Evolutionary conservation across 2,888 invertebrate species (phyloP).

Genomic region (Melanostoma scalare): DNA sequence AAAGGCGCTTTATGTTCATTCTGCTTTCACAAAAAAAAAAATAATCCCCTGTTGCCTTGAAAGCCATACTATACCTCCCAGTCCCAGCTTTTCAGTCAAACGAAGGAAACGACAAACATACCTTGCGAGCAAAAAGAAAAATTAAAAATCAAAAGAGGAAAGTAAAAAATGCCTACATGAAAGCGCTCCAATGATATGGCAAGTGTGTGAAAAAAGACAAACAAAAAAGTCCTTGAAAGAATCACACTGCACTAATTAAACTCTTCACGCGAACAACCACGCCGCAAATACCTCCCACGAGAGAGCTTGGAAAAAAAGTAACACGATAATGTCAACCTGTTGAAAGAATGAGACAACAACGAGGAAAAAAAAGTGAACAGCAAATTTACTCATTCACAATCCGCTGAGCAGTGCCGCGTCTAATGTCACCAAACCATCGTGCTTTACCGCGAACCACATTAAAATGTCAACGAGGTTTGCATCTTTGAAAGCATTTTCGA

Average conservation of each 20-base stretch:
- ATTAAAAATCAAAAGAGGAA: not conserved
- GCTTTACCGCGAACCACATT: slow-evolving; percentile 20
- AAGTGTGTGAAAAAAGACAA: not conserved
- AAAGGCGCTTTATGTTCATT: slow-evolving; percentile 6
- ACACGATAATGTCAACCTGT: slow-evolving; percentile 40
- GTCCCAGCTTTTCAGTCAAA: slow-evolving; percentile 9
- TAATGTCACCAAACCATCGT: slow-evolving; percentile 31
- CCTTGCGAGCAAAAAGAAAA: not conserved
- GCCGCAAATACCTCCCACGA: slow-evolving; percentile 28
- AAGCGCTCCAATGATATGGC: not conserved
- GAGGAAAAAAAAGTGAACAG: not conserved
- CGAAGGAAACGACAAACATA: not conserved
- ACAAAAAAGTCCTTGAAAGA: slow-evolving; percentile 41
- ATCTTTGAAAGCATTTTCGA: slow-evolving; percentile 2
- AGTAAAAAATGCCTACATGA: not conserved
- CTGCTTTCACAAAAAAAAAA: slow-evolving; percentile 2
- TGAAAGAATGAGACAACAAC: not conserved
- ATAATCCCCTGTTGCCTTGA: slow-evolving; percentile 60
- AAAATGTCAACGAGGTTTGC: slow-evolving; percentile 43
- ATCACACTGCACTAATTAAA: slow-evolving; percentile 49
- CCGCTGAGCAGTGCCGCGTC: slow-evolving; percentile 6
- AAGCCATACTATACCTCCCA: slow-evolving; percentile 12
- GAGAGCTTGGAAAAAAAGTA: not conserved
- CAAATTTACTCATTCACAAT: slow-evolving; percentile 3
- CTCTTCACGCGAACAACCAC: slow-evolving; percentile 39